Evolutionary conservation across 2,113 vertebrate species (phyloP).

Genomic region (Martes martes): DNA sequence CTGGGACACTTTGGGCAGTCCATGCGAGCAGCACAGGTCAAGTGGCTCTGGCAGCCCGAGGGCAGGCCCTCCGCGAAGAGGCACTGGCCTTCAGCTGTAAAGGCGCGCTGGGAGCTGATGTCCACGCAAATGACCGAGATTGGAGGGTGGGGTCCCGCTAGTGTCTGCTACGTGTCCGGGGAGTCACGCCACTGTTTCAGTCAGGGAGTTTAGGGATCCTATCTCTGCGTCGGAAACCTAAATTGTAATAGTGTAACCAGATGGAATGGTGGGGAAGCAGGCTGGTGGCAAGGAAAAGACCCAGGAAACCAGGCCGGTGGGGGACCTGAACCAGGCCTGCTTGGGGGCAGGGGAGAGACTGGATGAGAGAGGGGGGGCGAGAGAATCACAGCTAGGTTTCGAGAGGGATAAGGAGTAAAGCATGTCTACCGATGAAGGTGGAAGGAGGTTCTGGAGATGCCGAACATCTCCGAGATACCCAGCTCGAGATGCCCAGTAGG

Average conservation of each 20-base stretch:
- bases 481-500: neutral
- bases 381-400: neutral
- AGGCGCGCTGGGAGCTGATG: neutral
- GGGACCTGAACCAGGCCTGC: neutral
- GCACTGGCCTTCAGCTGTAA: neutral
- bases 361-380: neutral
- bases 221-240: conserved; percentile 29
- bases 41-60: neutral
- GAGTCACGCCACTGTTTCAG: neutral
- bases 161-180: neutral
- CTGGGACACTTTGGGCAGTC: neutral
- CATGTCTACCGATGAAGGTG: neutral
- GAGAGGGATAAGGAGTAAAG: neutral
- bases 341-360: neutral
- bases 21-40: neutral
- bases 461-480: neutral
- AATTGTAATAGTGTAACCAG: neutral
- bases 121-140: neutral
- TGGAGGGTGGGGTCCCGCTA: neutral
- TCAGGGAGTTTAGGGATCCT: neutral
- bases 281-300: neutral
- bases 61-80: neutral
- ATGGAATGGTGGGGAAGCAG: neutral
- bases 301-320: neutral
- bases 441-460: neutral